Evolutionary conservation across 2,113 vertebrate genomes (phyloP).

Genomic region (Solea solea): DNA sequence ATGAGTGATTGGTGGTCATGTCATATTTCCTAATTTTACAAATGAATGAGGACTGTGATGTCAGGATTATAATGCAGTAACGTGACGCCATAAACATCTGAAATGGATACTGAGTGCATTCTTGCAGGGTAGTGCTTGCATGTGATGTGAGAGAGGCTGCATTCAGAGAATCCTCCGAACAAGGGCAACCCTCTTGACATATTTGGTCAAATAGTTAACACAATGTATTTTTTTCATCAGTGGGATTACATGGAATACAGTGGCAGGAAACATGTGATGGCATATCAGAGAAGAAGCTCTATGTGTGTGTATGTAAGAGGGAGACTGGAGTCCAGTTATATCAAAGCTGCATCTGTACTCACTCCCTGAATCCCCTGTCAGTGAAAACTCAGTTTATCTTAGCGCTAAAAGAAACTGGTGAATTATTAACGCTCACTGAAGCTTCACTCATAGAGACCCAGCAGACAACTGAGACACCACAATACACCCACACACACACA

Average conservation of each 20-base stretch:
- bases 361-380: constrained; percentile 62
- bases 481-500: constrained; percentile 23
- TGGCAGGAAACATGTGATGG: constrained; percentile 27
- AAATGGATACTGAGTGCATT: too few species aligned
- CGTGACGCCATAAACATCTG: background rate
- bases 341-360: constrained; percentile 67
- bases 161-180: constrained; percentile 10
- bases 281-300: constrained; percentile 13
- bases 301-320: background rate
- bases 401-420: constrained; percentile 71
- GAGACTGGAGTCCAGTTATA: constrained; percentile 61
- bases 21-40: background rate
- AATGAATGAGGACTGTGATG: background rate
- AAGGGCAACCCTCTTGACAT: background rate
- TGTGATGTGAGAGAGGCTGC: background rate
- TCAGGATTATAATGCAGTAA: background rate
- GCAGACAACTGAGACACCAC: constrained; percentile 57
- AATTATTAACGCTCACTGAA: constrained; percentile 76
- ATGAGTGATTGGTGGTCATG: background rate
- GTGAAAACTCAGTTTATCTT: constrained; percentile 73
- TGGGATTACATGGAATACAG: constrained; percentile 1
- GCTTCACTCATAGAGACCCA: constrained; percentile 63
- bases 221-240: constrained; percentile 10
- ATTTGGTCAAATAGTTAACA: background rate
- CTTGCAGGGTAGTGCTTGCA: too few species aligned